These are phyloP conservation scores for Muntiacus reevesi DNA, from an alignment of 2,113 vertebrate genomes.

Conservation along the genomic window DNA sequence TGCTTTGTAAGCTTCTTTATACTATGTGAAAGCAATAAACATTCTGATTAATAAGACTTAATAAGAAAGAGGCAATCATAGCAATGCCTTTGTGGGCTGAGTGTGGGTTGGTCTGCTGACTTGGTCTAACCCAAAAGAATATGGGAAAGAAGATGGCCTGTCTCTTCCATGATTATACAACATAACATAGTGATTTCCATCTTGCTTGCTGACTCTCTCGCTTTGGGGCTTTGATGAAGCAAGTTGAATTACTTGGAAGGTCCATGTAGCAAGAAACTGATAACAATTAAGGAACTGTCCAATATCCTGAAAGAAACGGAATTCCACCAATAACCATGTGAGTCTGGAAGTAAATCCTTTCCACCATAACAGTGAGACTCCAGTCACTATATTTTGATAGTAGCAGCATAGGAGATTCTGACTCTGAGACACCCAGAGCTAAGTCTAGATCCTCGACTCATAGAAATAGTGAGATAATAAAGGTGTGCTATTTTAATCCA, in stretches of 20 bases:
- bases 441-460: neutral
- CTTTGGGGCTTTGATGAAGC: neutral
- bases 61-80: neutral
- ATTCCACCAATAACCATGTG: neutral
- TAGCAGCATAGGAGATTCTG: neutral
- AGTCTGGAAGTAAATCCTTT: neutral
- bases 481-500: neutral
- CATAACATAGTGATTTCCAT: neutral
- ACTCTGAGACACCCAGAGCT: neutral
- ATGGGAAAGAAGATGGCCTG: neutral
- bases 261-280: neutral
- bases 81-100: too few species aligned
- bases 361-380: neutral
- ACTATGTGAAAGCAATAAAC: neutral
- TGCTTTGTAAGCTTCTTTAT: neutral
- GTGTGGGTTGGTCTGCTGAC: neutral
- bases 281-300: neutral
- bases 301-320: neutral
- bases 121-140: neutral
- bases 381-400: neutral
- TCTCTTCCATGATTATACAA: neutral
- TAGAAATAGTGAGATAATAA: neutral
- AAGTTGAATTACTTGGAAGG: neutral
- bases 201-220: neutral
- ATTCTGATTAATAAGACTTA: neutral